Conservation (phyloP, 2,888 invertebrate genomes). For the Caenorhabditis wallacei region DNA sequence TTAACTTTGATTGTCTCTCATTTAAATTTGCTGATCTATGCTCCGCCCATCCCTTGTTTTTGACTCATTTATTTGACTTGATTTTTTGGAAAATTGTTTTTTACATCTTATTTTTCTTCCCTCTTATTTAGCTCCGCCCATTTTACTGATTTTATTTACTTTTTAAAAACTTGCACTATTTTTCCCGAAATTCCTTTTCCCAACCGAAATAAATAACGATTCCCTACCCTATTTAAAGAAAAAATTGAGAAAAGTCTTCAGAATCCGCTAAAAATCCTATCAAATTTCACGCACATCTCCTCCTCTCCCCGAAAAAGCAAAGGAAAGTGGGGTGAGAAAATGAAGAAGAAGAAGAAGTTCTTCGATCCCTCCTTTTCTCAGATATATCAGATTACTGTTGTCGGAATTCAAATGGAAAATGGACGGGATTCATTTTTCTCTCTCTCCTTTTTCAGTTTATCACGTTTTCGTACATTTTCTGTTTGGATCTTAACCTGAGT, state of each 20-base stretch:
- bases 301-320: background rate
- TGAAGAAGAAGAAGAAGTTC: conserved; percentile 24
- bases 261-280: conserved; percentile 40
- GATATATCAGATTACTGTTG: conserved; percentile 53
- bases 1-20: too few species aligned
- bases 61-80: too few species aligned
- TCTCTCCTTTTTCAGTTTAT: conserved; percentile 26
- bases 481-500: background rate
- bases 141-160: too few species aligned
- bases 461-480: conserved; percentile 13
- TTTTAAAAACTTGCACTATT: too few species aligned
- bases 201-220: too few species aligned
- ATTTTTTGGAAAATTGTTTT: too few species aligned
- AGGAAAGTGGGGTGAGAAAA: conserved; percentile 32
- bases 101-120: too few species aligned
- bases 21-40: too few species aligned
- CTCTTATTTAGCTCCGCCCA: too few species aligned
- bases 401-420: conserved; percentile 16
- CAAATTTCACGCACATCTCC: conserved; percentile 48
- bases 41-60: too few species aligned
- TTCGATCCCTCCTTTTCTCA: conserved; percentile 52
- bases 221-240: background rate
- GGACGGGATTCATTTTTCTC: conserved; percentile 27
- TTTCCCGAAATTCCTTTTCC: too few species aligned
- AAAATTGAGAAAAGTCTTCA: background rate